These are phyloP conservation scores for Drosophila tani DNA, from an alignment of 1,140 invertebrate species.

Conservation along the genomic window DNA sequence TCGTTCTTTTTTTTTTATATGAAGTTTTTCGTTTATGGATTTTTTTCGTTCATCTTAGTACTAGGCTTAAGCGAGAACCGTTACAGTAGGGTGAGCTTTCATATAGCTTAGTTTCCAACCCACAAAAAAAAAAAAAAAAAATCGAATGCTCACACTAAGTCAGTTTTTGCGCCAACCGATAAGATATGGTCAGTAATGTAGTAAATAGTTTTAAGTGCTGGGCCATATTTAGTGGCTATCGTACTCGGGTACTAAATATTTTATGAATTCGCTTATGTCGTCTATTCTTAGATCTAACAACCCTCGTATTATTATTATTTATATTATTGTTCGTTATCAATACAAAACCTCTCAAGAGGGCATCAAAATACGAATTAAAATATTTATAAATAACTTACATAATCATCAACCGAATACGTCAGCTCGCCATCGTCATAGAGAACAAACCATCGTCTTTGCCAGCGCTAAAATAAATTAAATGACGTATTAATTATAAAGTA, in stretches of 20 bases:
- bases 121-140: too few relatives aligned
- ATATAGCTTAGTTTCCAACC: background rate
- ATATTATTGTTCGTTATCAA: slow-evolving; percentile 8
- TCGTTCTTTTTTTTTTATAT: too few relatives aligned
- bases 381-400: slow-evolving; percentile 88
- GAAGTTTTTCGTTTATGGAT: too few relatives aligned
- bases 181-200: slow-evolving; percentile 12
- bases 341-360: background rate
- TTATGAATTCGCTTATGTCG: background rate
- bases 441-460: slow-evolving; percentile 99
- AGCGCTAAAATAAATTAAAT: slow-evolving; percentile 90
- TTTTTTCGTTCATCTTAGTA: too few relatives aligned
- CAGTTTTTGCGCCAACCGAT: slow-evolving; percentile 4
- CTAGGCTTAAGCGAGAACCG: too few relatives aligned
- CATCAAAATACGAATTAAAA: background rate
- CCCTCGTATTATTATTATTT: background rate
- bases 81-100: background rate
- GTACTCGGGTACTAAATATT: background rate
- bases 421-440: slow-evolving; percentile 98
- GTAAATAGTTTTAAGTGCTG: slow-evolving; percentile 9
- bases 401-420: slow-evolving; percentile 97
- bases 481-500: slow-evolving; percentile 14
- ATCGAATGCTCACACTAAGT: background rate
- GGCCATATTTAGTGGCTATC: background rate
- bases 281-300: background rate